A percentile compares a stretch with the other conserved stretches of the same genome.
Conservation (phyloP, 2,888 invertebrate species). For the Mechanitis messenoides region DNA sequence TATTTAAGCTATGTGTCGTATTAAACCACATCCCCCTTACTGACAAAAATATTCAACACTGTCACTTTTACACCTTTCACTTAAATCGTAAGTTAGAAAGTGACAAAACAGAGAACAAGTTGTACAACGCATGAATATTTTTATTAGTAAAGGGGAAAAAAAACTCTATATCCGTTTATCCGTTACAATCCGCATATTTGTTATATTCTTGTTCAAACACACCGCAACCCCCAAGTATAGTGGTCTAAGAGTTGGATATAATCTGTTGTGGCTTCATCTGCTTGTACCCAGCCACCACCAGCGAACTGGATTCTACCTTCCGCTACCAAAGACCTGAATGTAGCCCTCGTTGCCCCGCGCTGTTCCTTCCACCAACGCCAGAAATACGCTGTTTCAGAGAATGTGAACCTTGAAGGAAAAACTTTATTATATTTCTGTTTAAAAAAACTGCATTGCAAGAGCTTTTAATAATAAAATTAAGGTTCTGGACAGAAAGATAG, state of each 20-base stretch:
- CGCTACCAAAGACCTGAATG: slow-evolving; percentile 77
- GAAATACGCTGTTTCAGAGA: slow-evolving; percentile 88
- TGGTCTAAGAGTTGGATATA: slow-evolving; percentile 84
- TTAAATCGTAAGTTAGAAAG: no score
- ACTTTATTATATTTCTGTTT: background rate
- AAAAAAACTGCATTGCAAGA: background rate
- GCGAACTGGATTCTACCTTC: slow-evolving; percentile 78
- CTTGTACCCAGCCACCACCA: slow-evolving; percentile 77
- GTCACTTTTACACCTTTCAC: no score
- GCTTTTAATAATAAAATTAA: background rate
- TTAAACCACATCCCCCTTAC: no score
- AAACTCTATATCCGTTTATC: no score
- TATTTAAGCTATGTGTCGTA: no score
- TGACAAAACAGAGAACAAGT: no score
- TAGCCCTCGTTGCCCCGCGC: slow-evolving; percentile 65
- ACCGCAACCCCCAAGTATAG: slow-evolving; percentile 82
- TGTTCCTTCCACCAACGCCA: slow-evolving; percentile 88
- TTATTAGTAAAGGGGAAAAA: no score
- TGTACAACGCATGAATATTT: no score
- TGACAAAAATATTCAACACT: no score
- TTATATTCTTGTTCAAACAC: no score
- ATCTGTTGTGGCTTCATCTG: slow-evolving; percentile 80
- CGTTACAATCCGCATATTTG: no score
- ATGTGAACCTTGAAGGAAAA: slow-evolving; percentile 79
- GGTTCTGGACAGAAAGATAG: no score